Evolutionary conservation across 2,888 invertebrate species (phyloP).

Genomic region (Caenorhabditis doughertyi): DNA sequence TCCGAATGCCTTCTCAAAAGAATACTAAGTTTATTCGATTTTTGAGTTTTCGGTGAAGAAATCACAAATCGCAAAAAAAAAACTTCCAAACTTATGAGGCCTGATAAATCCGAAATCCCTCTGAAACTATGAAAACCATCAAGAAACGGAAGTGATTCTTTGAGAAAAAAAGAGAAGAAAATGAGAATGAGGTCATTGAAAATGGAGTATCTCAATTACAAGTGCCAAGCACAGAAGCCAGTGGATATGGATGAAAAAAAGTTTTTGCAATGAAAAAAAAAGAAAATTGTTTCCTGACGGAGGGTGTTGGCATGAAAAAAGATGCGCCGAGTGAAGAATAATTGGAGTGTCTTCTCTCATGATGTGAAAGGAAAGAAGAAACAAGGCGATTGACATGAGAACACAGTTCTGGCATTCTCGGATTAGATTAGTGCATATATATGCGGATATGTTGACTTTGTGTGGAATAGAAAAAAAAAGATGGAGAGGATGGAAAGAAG

Average conservation of each 20-base stretch:
- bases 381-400: constrained; percentile 37
- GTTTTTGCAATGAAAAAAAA: constrained; percentile 1
- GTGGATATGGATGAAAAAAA: background rate
- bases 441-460: constrained; percentile 6
- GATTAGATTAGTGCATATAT: constrained; percentile 52
- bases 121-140: background rate
- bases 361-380: constrained; percentile 9
- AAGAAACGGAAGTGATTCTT: background rate
- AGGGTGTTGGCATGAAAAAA: constrained; percentile 13
- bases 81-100: too few species aligned
- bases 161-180: background rate
- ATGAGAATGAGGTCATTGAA: constrained; percentile 13
- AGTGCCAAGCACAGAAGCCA: constrained; percentile 54
- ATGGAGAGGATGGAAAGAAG: background rate
- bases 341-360: constrained; percentile 52
- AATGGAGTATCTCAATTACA: constrained; percentile 45
- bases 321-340: constrained; percentile 8
- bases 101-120: too few species aligned
- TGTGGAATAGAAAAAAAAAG: background rate
- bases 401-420: constrained; percentile 43
- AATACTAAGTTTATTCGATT: constrained; percentile 15
- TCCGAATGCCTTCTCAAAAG: background rate
- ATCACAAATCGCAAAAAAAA: constrained; percentile 1
- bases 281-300: constrained; percentile 47
- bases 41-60: constrained; percentile 4